A percentile compares a stretch with the other conserved stretches of the same genome.
Evolutionary conservation across 2,888 invertebrate genomes (phyloP).

Genomic region (Glyphotaelius pellucidus): DNA sequence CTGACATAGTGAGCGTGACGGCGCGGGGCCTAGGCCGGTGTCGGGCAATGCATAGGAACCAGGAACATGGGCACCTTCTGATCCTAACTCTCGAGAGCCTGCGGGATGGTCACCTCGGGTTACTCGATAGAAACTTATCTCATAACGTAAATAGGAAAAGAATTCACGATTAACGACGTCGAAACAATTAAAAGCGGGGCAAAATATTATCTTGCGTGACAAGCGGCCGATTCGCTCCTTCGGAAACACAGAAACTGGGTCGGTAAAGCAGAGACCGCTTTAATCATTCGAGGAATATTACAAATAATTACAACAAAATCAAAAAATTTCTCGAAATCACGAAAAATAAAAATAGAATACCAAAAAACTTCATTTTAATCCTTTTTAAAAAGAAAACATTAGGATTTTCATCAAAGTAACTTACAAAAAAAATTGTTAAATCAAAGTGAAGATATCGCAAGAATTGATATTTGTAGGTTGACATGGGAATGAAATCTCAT

Average conservation of each 20-base stretch:
- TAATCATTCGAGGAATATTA: background rate
- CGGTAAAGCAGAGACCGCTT: constrained; percentile 54
- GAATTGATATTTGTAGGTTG: background rate
- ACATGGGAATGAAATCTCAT: background rate
- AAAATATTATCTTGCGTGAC: constrained; percentile 60
- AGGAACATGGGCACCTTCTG: background rate
- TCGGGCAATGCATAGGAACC: constrained; percentile 46
- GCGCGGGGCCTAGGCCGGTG: constrained; percentile 51
- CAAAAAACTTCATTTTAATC: background rate
- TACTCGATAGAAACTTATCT: background rate
- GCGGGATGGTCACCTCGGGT: constrained; percentile 17
- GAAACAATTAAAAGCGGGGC: constrained; percentile 38
- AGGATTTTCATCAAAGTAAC: background rate
- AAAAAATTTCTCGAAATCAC: background rate
- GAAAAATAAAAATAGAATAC: background rate
- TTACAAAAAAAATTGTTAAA: background rate
- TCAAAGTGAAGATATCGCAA: background rate
- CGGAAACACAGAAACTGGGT: constrained; percentile 50
- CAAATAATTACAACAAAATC: no score
- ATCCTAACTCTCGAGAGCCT: constrained; percentile 2
- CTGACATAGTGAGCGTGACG: constrained; percentile 72
- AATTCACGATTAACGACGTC: constrained; percentile 10
- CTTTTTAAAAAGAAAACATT: background rate
- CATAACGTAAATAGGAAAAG: background rate
- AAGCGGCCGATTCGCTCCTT: constrained; percentile 52